phyloP scores from a whole-genome alignment of 2,888 invertebrate genomes.

The Drosophila melanosoma region DNA sequence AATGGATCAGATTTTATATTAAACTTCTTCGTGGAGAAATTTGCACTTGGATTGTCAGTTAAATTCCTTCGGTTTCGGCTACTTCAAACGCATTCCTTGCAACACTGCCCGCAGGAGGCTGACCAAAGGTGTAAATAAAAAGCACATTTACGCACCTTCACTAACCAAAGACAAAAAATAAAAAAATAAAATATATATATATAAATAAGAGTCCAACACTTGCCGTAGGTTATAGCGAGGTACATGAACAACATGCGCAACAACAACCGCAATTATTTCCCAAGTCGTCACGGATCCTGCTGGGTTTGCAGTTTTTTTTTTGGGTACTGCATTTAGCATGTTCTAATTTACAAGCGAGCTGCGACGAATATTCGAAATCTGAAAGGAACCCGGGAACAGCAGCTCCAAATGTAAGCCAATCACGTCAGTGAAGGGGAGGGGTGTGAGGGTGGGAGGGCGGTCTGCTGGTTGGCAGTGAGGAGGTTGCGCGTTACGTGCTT shows the following conservation, averaged over 20 bases:
- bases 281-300: slow-evolving; percentile 52
- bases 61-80: slow-evolving; percentile 47
- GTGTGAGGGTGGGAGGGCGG: neutral
- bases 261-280: slow-evolving; percentile 38
- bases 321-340: slow-evolving; percentile 70
- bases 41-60: neutral
- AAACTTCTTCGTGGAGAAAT: neutral
- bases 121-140: slow-evolving; percentile 75
- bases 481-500: slow-evolving; percentile 76
- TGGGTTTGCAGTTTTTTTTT: slow-evolving; percentile 28
- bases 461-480: slow-evolving; percentile 1
- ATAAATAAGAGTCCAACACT: slow-evolving; percentile 28
- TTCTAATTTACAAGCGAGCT: slow-evolving; percentile 81
- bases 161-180: slow-evolving; percentile 13
- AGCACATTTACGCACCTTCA: slow-evolving; percentile 70
- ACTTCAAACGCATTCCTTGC: slow-evolving; percentile 66
- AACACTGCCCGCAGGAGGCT: slow-evolving; percentile 29
- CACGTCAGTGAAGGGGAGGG: slow-evolving; percentile 55
- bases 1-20: neutral
- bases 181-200: neutral
- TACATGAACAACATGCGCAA: slow-evolving; percentile 38
- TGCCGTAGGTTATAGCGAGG: slow-evolving; percentile 56
- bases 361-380: slow-evolving; percentile 45
- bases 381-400: slow-evolving; percentile 54
- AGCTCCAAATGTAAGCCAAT: slow-evolving; percentile 75